These are phyloP conservation scores for Anas flavirostris DNA, from an alignment of 2,797 vertebrate genomes.

Conservation along the genomic window DNA sequence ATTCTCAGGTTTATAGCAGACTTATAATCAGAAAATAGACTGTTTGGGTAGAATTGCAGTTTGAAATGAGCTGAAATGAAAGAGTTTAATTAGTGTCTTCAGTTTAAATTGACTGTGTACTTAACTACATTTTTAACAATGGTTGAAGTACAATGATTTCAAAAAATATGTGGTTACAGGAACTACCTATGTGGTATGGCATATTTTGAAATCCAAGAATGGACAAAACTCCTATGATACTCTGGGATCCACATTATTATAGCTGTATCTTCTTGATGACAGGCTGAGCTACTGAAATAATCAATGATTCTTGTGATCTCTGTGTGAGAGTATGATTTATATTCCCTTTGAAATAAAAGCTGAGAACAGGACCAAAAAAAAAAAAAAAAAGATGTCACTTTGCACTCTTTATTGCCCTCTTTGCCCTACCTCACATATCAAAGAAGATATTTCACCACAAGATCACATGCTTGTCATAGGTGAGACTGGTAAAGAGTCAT, in stretches of 20 bases:
- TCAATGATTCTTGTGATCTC: conserved; percentile 37
- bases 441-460: conserved; percentile 26
- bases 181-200: not conserved
- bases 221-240: not conserved
- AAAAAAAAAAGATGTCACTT: conserved; percentile 5
- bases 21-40: not conserved
- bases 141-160: not conserved
- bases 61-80: not conserved
- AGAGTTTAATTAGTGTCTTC: not conserved
- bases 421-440: conserved; percentile 17
- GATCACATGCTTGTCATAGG: not conserved
- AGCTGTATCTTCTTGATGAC: not conserved
- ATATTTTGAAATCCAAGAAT: not conserved
- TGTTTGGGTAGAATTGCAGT: not conserved
- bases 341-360: conserved; percentile 46
- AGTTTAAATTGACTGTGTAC: not conserved
- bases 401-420: conserved; percentile 29
- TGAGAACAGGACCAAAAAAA: not conserved
- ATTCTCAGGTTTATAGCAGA: not conserved
- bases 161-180: not conserved
- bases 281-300: conserved; percentile 31
- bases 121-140: not conserved
- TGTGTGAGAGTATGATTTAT: conserved; percentile 13
- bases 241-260: not conserved
- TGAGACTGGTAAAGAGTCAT: not conserved